Evolutionary conservation across 2,888 invertebrate species (phyloP).

Genomic region (Phaedon cochleariae): DNA sequence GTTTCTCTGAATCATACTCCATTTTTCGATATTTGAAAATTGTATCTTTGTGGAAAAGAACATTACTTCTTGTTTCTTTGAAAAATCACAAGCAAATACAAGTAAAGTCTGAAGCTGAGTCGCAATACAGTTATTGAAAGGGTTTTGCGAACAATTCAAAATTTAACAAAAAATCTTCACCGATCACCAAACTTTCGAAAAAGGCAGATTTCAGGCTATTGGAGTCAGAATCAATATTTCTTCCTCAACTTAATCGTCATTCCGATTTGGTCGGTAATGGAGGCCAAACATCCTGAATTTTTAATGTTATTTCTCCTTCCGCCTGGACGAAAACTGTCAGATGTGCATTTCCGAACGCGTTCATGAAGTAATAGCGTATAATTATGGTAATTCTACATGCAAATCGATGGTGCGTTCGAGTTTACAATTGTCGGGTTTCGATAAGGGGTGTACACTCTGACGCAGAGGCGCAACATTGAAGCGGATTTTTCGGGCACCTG

Average conservation of each 20-base stretch:
- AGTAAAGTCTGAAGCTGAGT: too few relatives aligned
- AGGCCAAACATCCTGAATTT: slow-evolving; percentile 8
- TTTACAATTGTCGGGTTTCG: slow-evolving; percentile 36
- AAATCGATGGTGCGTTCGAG: slow-evolving; percentile 53
- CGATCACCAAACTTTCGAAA: too few relatives aligned
- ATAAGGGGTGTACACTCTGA: neutral
- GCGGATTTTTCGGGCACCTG: neutral
- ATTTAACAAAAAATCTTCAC: too few relatives aligned
- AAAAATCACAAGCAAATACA: too few relatives aligned
- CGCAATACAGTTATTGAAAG: too few relatives aligned
- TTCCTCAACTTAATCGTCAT: neutral
- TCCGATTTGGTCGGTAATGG: neutral
- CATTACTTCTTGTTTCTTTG: too few relatives aligned
- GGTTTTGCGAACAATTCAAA: too few relatives aligned
- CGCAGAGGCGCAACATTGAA: neutral
- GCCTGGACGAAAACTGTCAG: slow-evolving; percentile 46
- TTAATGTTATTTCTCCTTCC: slow-evolving; percentile 1
- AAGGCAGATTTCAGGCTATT: too few relatives aligned
- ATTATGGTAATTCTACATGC: slow-evolving; percentile 52
- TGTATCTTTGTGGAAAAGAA: too few relatives aligned
- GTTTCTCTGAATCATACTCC: too few relatives aligned
- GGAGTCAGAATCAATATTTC: too few relatives aligned
- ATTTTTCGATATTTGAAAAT: too few relatives aligned
- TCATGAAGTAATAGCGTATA: slow-evolving; percentile 48
- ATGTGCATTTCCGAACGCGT: slow-evolving; percentile 50